Evolutionary conservation across 2,888 invertebrate genomes (phyloP).

Genomic region (Archips xylosteana): DNA sequence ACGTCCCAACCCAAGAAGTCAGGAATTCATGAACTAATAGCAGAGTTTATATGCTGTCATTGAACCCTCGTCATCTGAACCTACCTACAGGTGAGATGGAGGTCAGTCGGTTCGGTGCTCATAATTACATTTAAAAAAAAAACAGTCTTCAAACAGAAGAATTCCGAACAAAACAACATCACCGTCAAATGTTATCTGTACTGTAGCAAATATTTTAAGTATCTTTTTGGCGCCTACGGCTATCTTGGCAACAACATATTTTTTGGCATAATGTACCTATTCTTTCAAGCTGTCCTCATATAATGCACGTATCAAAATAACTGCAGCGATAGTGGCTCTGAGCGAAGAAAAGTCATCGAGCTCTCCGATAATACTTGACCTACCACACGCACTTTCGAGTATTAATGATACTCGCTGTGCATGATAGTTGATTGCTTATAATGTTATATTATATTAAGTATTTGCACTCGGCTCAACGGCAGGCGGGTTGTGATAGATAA

Average conservation of each 20-base stretch:
- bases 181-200: neutral
- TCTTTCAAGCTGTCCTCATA: neutral
- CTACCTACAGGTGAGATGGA: too few species aligned
- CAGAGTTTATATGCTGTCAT: too few species aligned
- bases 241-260: constrained; percentile 6
- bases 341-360: constrained; percentile 19
- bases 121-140: too few species aligned
- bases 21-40: too few species aligned
- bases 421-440: constrained; percentile 22
- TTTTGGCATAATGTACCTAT: constrained; percentile 6
- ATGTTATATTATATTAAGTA: constrained; percentile 1
- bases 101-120: too few species aligned
- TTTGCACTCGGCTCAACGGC: constrained; percentile 8
- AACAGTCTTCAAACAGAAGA: neutral
- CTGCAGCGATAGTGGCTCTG: constrained; percentile 13
- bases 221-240: constrained; percentile 2
- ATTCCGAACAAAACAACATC: neutral
- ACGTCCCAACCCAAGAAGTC: too few species aligned
- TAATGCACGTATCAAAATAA: constrained; percentile 9
- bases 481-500: neutral
- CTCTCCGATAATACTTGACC: constrained; percentile 36
- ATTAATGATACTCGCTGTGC: constrained; percentile 27
- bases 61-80: too few species aligned
- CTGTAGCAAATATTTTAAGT: neutral
- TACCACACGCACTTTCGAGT: constrained; percentile 38